Base-by-base conservation (phyloP, 2,888 invertebrate genomes). In the Flabesymbios commensalis region DNA sequence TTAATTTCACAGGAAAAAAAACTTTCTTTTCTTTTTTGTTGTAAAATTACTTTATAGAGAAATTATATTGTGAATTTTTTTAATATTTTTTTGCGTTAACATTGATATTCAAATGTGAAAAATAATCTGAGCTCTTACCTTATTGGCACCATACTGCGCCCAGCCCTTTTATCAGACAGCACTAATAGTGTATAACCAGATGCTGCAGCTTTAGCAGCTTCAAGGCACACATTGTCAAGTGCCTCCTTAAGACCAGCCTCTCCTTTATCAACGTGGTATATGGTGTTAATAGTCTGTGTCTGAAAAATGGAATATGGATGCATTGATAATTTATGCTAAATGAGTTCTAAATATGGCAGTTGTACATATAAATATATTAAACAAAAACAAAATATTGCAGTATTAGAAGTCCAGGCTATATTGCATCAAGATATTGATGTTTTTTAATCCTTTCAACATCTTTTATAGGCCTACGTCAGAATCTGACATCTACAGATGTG, bases 281-380 rank as follows among this genome's bases (percentile, higher is more conserved):
- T 93, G 64, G 92, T 92, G 84, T 98, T 94, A 69, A 96, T 88
- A 28, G 91, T 88, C 78, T 89, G 89, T 0, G 93, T 88, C 86
- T 86, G 74, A 31, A 77, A 74, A 19, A 10, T 17, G n/a, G 22
- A 22, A 45, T n/a, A 36, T n/a, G 39, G 10, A 36, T 14, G 10
- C 39, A 36, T 14, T 36, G 39, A 14, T 36, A 36, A 14, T 36
- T n/a, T 36, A n/a, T n/a, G n/a, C n/a, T n/a, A n/a, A n/a, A n/a
- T n/a, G n/a, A n/a, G n/a, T n/a, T n/a, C n/a, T n/a, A 7, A 45
- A 45, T 19, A 17, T 14, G 19, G 22, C 47, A 45, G 7, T n/a
- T 36, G 39, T 36, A 10, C 10, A 36, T 17, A 14, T 36, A 36
- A 24, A 49, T 14, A 5, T 24, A 49, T 26, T 28, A 17, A 7